Conservation (phyloP, 1,140 invertebrate genomes). For the Acromyrmex echinatior region DNA sequence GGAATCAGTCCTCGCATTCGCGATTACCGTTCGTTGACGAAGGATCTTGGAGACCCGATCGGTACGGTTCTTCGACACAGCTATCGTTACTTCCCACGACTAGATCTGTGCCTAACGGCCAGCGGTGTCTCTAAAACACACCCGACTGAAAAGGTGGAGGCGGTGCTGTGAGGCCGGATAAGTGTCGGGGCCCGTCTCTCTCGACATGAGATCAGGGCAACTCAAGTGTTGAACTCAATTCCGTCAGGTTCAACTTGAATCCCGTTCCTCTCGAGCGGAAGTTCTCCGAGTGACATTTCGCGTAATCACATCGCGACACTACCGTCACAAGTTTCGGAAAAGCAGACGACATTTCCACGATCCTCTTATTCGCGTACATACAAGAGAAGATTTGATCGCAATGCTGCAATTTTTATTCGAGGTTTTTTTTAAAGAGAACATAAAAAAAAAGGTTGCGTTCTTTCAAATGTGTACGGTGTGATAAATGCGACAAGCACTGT, state of each 20-base stretch:
- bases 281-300: slow-evolving; percentile 4
- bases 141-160: slow-evolving; percentile 69
- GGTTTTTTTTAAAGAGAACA: neutral
- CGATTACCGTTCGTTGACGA: slow-evolving; percentile 36
- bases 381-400: neutral
- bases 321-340: neutral
- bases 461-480: neutral
- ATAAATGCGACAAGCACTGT: no score
- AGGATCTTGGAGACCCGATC: slow-evolving; percentile 16
- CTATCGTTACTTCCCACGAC: slow-evolving; percentile 71
- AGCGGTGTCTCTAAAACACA: slow-evolving; percentile 62
- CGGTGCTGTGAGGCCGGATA: slow-evolving; percentile 76
- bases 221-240: slow-evolving; percentile 75
- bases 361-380: neutral
- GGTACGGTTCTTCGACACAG: slow-evolving; percentile 61
- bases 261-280: slow-evolving; percentile 24
- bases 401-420: neutral
- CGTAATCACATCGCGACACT: neutral
- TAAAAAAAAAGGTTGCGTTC: neutral
- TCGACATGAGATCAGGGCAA: slow-evolving; percentile 68
- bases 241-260: slow-evolving; percentile 53
- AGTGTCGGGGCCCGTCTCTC: slow-evolving; percentile 66
- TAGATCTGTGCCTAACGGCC: slow-evolving; percentile 27
- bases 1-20: neutral
- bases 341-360: neutral